Evolutionary conservation across 2,797 vertebrate genomes (phyloP).

Genomic region (Natrix natrix): DNA sequence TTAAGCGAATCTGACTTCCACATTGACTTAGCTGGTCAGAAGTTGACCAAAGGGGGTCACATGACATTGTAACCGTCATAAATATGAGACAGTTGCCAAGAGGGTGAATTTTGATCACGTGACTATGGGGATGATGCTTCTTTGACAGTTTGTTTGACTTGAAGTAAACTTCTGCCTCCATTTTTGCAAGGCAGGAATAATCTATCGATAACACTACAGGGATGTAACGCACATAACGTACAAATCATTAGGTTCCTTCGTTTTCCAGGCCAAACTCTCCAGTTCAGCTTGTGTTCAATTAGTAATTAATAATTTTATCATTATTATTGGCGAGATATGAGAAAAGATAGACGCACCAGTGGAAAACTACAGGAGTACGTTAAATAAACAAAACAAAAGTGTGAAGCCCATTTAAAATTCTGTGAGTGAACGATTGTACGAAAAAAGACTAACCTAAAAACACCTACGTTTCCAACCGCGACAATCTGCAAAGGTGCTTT

Average conservation of each 20-base stretch:
- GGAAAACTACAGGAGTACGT: not conserved
- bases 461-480: not conserved
- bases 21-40: no score
- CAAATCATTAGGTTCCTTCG: not conserved
- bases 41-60: no score
- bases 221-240: not conserved
- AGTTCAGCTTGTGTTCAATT: not conserved
- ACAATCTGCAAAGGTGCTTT: not conserved
- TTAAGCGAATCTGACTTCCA: no score
- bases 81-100: no score
- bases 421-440: not conserved
- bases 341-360: not conserved
- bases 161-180: not conserved
- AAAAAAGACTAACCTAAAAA: not conserved
- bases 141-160: not conserved
- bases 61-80: no score
- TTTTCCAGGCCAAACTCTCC: not conserved
- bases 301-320: not conserved
- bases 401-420: not conserved
- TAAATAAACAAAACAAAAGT: not conserved
- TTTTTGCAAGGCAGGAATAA: not conserved
- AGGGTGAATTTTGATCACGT: no score
- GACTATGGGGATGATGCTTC: not conserved
- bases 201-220: not conserved
- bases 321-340: not conserved